Evolutionary conservation across 2,113 vertebrate genomes (phyloP).

Genomic region (Grallaria varia): DNA sequence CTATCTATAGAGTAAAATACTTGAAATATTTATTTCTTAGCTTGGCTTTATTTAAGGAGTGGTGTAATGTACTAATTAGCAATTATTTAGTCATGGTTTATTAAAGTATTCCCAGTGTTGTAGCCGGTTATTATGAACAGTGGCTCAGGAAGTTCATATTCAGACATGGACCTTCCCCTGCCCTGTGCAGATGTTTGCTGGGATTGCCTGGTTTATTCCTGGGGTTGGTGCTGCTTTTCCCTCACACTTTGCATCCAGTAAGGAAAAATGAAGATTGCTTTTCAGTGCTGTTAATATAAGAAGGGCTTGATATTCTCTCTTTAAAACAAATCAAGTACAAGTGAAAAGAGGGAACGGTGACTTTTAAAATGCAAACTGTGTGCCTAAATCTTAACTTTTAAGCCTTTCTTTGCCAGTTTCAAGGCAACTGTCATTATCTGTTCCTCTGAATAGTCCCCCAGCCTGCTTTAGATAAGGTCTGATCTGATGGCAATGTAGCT

Average conservation of each 20-base stretch:
- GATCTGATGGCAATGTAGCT: background rate
- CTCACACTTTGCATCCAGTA: background rate
- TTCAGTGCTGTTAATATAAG: background rate
- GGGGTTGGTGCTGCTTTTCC: background rate
- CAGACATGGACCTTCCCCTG: background rate
- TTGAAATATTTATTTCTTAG: background rate
- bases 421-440: background rate
- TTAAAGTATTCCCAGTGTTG: background rate
- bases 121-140: background rate
- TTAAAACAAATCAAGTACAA: background rate
- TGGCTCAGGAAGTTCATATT: background rate
- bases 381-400: background rate
- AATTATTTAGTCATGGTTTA: background rate
- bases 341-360: background rate
- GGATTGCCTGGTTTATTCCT: background rate
- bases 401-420: background rate
- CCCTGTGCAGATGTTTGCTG: background rate
- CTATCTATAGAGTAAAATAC: background rate
- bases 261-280: background rate
- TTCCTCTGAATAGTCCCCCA: background rate
- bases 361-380: background rate
- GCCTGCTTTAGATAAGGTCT: slow-evolving; percentile 7
- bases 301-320: background rate
- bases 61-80: background rate
- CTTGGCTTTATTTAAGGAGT: background rate